phyloP scores from a whole-genome alignment of 2,113 vertebrate species.

The Salvelinus namaycush region DNA sequence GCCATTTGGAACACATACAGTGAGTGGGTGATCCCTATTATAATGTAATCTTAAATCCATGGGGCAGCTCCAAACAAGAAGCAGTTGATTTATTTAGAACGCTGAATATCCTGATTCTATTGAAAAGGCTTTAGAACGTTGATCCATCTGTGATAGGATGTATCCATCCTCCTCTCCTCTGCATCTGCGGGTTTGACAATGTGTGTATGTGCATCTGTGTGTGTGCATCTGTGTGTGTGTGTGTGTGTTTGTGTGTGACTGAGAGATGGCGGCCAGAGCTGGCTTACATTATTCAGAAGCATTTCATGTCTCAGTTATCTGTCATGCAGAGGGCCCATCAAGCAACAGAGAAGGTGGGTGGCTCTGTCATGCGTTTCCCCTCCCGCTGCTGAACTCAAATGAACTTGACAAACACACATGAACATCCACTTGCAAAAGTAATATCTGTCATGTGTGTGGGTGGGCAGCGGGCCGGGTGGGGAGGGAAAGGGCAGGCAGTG shows the following conservation, averaged over 20 bases:
- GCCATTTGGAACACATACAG: too few species aligned
- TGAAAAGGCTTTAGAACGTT: constrained; percentile 23
- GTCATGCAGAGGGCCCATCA: constrained; percentile 64
- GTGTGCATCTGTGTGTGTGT: too few species aligned
- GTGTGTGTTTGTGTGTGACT: constrained; percentile 12
- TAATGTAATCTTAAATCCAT: constrained; percentile 29
- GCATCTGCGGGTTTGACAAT: background rate
- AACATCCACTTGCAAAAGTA: constrained; percentile 38
- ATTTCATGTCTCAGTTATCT: constrained; percentile 68
- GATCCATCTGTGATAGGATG: background rate
- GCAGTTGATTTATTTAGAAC: constrained; percentile 24
- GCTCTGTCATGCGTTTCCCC: constrained; percentile 43
- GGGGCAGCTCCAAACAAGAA: constrained; percentile 13
- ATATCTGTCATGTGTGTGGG: constrained; percentile 49
- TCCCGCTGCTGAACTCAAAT: constrained; percentile 56
- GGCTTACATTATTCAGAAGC: constrained; percentile 68
- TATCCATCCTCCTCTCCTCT: constrained; percentile 6
- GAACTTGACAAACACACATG: constrained; percentile 59
- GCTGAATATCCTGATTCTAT: background rate
- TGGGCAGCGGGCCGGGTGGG: background rate
- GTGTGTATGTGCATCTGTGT: background rate
- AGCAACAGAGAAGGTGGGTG: constrained; percentile 63
- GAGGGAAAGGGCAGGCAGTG: background rate
- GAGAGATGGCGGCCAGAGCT: constrained; percentile 11
- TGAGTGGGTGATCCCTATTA: constrained; percentile 36